Conservation (phyloP, 2,797 vertebrate species). For the Mormyrops boulengeri region DNA sequence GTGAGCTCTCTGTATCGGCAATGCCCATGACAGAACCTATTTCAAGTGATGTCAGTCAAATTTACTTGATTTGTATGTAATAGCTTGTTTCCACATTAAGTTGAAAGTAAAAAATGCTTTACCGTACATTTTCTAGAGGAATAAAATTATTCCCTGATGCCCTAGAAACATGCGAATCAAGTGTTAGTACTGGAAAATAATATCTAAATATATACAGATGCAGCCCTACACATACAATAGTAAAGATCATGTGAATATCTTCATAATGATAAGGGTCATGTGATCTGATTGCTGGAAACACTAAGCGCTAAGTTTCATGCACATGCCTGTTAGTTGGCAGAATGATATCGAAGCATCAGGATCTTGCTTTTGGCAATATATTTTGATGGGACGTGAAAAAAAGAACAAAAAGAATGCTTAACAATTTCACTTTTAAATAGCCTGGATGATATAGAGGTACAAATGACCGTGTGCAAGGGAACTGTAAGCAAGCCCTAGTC, state of each 20-base stretch:
- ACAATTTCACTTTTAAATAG: background rate
- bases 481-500: background rate
- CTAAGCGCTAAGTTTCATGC: background rate
- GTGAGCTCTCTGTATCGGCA: background rate
- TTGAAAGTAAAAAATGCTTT: background rate
- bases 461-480: background rate
- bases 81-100: background rate
- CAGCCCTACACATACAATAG: background rate
- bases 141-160: background rate
- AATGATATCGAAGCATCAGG: background rate
- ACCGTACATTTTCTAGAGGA: background rate
- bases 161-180: background rate
- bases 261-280: background rate
- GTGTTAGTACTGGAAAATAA: background rate
- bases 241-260: background rate
- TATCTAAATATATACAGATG: background rate
- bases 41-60: constrained; percentile 4
- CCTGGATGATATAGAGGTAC: background rate
- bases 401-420: background rate
- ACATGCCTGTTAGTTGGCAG: background rate
- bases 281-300: background rate
- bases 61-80: background rate
- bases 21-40: background rate
- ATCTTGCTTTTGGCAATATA: background rate
- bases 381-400: background rate